Evolutionary conservation across 2,888 invertebrate genomes (phyloP).

Genomic region (Acrobasis repandana): DNA sequence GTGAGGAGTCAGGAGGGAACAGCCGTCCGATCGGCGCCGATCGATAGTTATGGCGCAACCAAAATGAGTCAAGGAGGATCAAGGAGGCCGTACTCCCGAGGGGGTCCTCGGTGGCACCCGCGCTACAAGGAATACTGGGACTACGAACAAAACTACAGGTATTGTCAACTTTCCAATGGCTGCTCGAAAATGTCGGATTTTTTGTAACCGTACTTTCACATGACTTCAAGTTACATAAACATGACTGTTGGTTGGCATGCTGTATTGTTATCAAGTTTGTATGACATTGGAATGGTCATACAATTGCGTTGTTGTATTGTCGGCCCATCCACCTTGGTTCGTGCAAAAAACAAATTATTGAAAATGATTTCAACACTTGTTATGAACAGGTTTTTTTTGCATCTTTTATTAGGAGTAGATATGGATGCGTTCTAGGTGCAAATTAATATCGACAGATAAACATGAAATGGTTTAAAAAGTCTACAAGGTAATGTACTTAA

Average conservation of each 20-base stretch:
- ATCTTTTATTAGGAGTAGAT: no score
- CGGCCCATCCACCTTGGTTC: no score
- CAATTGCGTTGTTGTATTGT: no score
- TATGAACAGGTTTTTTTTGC: no score
- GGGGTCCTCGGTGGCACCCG: conserved; percentile 77
- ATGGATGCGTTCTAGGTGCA: no score
- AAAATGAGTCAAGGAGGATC: conserved; percentile 78
- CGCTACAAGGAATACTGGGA: conserved; percentile 81
- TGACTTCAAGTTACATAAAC: neutral
- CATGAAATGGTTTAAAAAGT: no score
- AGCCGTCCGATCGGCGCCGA: conserved; percentile 56
- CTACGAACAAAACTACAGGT: conserved; percentile 79
- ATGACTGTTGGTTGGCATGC: neutral
- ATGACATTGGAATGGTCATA: no score
- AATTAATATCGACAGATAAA: no score
- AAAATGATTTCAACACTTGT: no score
- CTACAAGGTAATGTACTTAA: no score
- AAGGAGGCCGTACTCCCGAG: conserved; percentile 73
- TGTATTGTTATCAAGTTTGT: neutral
- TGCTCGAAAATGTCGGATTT: neutral
- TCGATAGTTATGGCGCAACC: conserved; percentile 72
- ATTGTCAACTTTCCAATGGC: neutral
- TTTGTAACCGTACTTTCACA: conserved; percentile 4
- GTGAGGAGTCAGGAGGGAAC: conserved; percentile 40
- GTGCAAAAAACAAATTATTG: no score